Evolutionary conservation across 1,140 invertebrate genomes (phyloP), one percentile per base, ranked within the genome.

Genomic region (Philopotamus ludificatus): DNA sequence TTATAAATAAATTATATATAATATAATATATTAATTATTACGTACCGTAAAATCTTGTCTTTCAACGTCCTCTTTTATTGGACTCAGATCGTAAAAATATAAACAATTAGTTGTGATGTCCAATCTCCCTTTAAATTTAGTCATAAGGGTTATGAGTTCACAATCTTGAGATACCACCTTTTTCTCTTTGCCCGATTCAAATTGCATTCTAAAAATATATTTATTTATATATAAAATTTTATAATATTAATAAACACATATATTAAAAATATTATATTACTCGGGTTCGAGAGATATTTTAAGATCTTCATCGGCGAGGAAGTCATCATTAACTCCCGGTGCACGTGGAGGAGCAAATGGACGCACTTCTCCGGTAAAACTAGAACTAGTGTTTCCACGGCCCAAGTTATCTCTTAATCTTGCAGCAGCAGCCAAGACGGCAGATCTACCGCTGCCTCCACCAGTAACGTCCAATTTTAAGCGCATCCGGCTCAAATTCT

Each of bases 41-140:
- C 47, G 44, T 71, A 79, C 76, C 68, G 74, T 75, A 66, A 82
- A 82, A 67, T 83, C 80, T 45, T 79, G 74, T 23, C 79, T 75
- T 67, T 79, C 79, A 67, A 81, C 79, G 73, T 85, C 84, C 66
- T 86, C 84, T 34, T 79, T 81, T 3, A 80, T 77, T 7, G 79
- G 79, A 71, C 81, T 85, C 28, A 82, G 72, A 72, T 87, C 86
- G 71, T 85, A 81, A 72, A 87, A 88, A 61, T 85, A 86, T 23
- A 87, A 77, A 68, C 84, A 77, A 28, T 78, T 84, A 3, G 83
- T 84, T n/a, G 86, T 87, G 49, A 88, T 77, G 72, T 88, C 86
- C 20, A 88, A 78, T 34, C 83, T 77, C 20, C 86, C 86, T 74
- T 85, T 85, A n/a, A 87, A 78, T 25, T 84, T 81, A 26, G 83